Conservation (phyloP, 2,113 vertebrate species). For the Brachyhypopomus occidentalis region DNA sequence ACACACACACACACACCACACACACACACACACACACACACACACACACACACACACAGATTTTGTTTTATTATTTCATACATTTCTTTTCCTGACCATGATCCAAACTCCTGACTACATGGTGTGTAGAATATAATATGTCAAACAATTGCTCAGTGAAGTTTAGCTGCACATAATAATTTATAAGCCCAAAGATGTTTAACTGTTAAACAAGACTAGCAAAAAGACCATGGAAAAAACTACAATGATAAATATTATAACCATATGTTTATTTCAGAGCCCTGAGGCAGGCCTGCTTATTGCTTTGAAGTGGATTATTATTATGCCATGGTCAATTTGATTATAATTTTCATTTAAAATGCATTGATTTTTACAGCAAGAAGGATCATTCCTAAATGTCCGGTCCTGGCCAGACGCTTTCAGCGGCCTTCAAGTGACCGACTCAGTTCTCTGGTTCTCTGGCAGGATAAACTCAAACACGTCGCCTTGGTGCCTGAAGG, state of each 20-base stretch:
- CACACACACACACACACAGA: background rate
- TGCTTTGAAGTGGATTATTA: slow-evolving; percentile 49
- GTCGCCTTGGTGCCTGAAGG: slow-evolving; percentile 14
- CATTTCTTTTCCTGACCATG: background rate
- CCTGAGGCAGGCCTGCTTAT: slow-evolving; percentile 18
- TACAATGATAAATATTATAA: slow-evolving; percentile 46
- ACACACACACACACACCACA: no score
- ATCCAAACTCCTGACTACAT: background rate
- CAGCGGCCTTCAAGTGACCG: slow-evolving; percentile 45
- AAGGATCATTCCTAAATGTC: slow-evolving; percentile 32
- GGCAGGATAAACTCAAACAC: slow-evolving; percentile 32
- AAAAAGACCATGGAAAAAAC: slow-evolving; percentile 37
- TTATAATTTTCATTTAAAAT: slow-evolving; percentile 52
- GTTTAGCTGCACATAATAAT: background rate
- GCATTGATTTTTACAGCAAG: slow-evolving; percentile 35
- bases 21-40: no score
- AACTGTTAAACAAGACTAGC: slow-evolving; percentile 34
- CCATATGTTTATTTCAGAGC: slow-evolving; percentile 50
- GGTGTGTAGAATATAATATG: background rate
- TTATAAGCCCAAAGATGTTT: slow-evolving; percentile 39
- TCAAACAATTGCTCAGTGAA: background rate
- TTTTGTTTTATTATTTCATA: background rate
- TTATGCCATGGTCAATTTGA: slow-evolving; percentile 42
- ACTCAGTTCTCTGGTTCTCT: slow-evolving; percentile 23
- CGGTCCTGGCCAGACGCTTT: slow-evolving; percentile 19